Base-by-base conservation (phyloP, 1,140 invertebrate genomes). In the Holotrichia oblita region DNA sequence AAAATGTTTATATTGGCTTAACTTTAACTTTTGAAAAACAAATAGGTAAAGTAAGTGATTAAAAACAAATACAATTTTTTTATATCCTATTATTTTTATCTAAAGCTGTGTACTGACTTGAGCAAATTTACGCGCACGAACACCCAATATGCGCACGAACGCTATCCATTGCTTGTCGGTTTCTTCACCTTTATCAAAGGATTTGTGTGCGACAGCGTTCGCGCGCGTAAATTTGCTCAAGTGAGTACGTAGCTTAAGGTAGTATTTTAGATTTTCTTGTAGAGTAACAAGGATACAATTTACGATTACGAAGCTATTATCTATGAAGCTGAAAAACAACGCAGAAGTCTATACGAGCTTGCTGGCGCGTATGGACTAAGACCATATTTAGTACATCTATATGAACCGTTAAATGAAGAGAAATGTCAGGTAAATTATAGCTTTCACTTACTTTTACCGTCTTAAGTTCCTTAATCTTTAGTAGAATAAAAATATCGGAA, bases 301-400 rank as follows among this genome's bases (percentile, higher is more conserved):
- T 69, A 69, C 8, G 61, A 69, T 22, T 69, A 69, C 12, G 2
- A 34, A 22, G 27, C 20, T 22, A 69, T 69, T 14, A 27, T 69
- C 22, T 69, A 69, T 27, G 61, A 69, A 10, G 12, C 61, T 22
- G 61, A 69, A 69, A 17, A 69, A 27, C 61, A 69, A 34, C 20
- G 61, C 0, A 69, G 24, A 69, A 20, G 17, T 6, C 22, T 69
- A 9, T 69, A 69, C 8, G 22, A 69, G 22, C 6, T 69, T 34
- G 22, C 22, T 10, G 61, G 61, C 24, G 24, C 22, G 6, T 69
- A 69, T 34, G 61, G 61, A 69, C 61, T 69, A 12, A 9, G 61
- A 6, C 61, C 61, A 27, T 69, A 69, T 8, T 69, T 69, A 69
- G 22, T 7, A 10, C 61, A 69, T 27, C 12, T 69, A 3, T 69